A percentile compares a stretch with the other conserved stretches of the same genome.
phyloP scores from a whole-genome alignment of 2,888 invertebrate species.

The Ornithoptera alexandrae region DNA sequence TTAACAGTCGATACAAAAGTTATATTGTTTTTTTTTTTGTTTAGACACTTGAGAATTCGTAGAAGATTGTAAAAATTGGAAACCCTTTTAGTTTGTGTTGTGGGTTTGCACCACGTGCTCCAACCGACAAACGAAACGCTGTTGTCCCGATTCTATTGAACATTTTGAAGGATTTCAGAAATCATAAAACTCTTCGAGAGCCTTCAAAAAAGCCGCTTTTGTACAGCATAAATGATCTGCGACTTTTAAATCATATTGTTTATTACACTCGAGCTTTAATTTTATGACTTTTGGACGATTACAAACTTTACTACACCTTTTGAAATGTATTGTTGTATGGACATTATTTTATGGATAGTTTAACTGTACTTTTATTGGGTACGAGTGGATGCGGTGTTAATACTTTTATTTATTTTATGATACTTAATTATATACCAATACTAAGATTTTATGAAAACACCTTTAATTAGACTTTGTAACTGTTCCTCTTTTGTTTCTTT shows the following conservation, averaged over 20 bases:
- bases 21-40: constrained; percentile 41
- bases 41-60: constrained; percentile 49
- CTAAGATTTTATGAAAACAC: not conserved
- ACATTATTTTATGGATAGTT: constrained; percentile 61
- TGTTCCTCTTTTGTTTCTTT: not conserved
- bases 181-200: constrained; percentile 62
- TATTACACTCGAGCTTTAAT: constrained; percentile 53
- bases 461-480: not conserved
- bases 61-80: constrained; percentile 47
- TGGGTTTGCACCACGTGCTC: constrained; percentile 58
- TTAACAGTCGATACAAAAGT: constrained; percentile 12
- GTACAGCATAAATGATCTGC: constrained; percentile 54
- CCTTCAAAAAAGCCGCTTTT: constrained; percentile 45
- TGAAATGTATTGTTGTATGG: constrained; percentile 55
- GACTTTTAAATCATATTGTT: constrained; percentile 64
- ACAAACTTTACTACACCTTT: constrained; percentile 46
- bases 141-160: constrained; percentile 48
- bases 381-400: constrained; percentile 12
- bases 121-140: constrained; percentile 56
- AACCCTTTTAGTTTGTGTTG: constrained; percentile 59
- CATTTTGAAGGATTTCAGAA: constrained; percentile 62
- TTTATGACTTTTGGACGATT: constrained; percentile 52
- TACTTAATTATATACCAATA: constrained; percentile 11
- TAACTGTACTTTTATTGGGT: constrained; percentile 18
- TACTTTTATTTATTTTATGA: constrained; percentile 15